phyloP scores from a whole-genome alignment of 2,797 vertebrate genomes.

The Cossypha niveicapilla region DNA sequence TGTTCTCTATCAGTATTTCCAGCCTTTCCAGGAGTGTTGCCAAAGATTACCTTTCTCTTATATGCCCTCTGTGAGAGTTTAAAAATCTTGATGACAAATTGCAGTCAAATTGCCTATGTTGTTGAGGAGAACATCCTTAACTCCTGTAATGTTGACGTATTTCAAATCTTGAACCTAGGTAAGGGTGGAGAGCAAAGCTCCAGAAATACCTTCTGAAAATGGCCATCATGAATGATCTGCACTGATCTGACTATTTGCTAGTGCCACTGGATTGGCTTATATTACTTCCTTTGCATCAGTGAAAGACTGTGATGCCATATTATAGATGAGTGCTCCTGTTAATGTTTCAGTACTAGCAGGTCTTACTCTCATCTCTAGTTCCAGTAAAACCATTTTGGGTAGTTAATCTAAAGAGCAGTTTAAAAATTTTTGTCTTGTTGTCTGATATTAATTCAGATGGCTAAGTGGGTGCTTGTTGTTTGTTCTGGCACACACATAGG shows the following conservation, averaged over 20 bases:
- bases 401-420: not conserved
- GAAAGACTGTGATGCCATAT: not conserved
- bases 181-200: not conserved
- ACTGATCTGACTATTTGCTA: not conserved
- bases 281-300: not conserved
- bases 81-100: not conserved
- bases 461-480: not conserved
- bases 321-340: not conserved
- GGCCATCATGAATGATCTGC: not conserved
- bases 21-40: not conserved
- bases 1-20: not conserved
- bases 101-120: not conserved
- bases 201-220: not conserved
- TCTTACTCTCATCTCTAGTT: not conserved
- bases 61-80: not conserved
- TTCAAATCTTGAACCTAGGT: not conserved
- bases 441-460: not conserved
- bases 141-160: not conserved
- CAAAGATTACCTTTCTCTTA: not conserved
- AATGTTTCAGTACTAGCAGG: not conserved
- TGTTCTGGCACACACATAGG: not conserved
- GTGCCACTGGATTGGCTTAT: not conserved
- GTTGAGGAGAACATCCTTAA: not conserved
- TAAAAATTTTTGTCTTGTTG: not conserved
- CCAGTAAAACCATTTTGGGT: not conserved